Evolutionary conservation across 2,888 invertebrate genomes (phyloP).

Genomic region (Drosophila diplacantha): DNA sequence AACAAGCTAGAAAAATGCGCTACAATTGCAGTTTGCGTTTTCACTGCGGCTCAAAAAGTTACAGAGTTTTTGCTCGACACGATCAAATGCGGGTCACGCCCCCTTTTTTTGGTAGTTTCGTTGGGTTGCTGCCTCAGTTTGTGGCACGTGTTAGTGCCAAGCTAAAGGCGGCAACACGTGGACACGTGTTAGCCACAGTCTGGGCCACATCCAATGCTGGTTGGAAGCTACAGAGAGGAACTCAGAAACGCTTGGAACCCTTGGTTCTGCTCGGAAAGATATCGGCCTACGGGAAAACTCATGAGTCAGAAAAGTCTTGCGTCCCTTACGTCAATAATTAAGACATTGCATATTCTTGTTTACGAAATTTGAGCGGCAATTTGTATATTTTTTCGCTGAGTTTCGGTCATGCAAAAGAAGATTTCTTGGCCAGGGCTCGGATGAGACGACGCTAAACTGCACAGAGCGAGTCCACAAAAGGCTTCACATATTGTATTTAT

Average conservation of each 20-base stretch:
- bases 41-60: conserved; percentile 5
- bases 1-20: conserved; percentile 70
- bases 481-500: conserved; percentile 8
- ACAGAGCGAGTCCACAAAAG: conserved; percentile 29
- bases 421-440: conserved; percentile 18
- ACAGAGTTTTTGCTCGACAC: conserved; percentile 5
- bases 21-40: conserved; percentile 55
- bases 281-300: conserved; percentile 41
- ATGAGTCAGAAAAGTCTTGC: conserved; percentile 52
- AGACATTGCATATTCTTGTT: conserved; percentile 60
- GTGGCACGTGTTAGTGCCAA: conserved; percentile 53
- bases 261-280: conserved; percentile 7
- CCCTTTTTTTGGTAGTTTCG: conserved; percentile 33
- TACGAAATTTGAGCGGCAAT: conserved; percentile 59
- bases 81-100: conserved; percentile 58
- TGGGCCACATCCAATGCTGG: conserved; percentile 40
- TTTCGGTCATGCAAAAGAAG: conserved; percentile 22
- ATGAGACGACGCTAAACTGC: conserved; percentile 21
- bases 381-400: conserved; percentile 39
- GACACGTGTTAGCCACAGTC: conserved; percentile 47
- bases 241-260: conserved; percentile 6
- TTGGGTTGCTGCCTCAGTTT: conserved; percentile 26
- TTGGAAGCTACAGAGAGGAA: neutral
- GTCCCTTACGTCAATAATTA: conserved; percentile 38
- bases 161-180: conserved; percentile 28